phyloP scores from a whole-genome alignment of 1,140 invertebrate species.

The Drosophila sp. region DNA sequence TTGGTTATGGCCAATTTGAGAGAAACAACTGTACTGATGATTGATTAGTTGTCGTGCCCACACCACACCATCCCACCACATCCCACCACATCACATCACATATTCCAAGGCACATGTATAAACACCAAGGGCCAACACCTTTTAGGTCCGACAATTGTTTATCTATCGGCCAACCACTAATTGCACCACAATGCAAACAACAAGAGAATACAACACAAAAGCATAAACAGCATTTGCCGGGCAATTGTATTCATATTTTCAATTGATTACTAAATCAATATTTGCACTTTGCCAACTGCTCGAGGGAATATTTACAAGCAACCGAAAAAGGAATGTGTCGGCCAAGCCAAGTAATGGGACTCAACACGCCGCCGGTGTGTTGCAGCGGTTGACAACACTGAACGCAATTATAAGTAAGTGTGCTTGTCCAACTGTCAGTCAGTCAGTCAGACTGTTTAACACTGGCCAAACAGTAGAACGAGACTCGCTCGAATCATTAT shows the following conservation, averaged over 20 bases:
- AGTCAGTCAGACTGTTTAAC: constrained; percentile 37
- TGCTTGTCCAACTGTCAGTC: constrained; percentile 52
- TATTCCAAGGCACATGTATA: constrained; percentile 6
- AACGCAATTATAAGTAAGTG: constrained; percentile 54
- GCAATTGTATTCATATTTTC: constrained; percentile 54
- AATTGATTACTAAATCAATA: constrained; percentile 67
- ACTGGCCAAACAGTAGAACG: constrained; percentile 20
- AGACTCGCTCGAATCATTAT: constrained; percentile 64
- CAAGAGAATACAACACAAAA: constrained; percentile 23
- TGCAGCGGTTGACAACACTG: constrained; percentile 45
- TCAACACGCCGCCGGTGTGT: constrained; percentile 24
- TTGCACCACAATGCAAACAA: constrained; percentile 49
- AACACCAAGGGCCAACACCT: constrained; percentile 18
- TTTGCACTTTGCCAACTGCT: constrained; percentile 48
- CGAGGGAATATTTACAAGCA: background rate
- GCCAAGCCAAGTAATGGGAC: constrained; percentile 13
- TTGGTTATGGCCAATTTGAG: constrained; percentile 41
- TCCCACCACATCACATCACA: background rate
- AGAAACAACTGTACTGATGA: constrained; percentile 37
- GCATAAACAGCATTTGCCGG: constrained; percentile 33
- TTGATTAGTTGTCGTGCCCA: constrained; percentile 27
- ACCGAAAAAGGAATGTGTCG: constrained; percentile 19
- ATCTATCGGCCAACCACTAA: constrained; percentile 42
- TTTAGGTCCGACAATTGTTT: constrained; percentile 24
- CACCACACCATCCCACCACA: no score